phyloP scores from a whole-genome alignment of 2,888 invertebrate genomes.

The Scelioninae gen. 2 region DNA sequence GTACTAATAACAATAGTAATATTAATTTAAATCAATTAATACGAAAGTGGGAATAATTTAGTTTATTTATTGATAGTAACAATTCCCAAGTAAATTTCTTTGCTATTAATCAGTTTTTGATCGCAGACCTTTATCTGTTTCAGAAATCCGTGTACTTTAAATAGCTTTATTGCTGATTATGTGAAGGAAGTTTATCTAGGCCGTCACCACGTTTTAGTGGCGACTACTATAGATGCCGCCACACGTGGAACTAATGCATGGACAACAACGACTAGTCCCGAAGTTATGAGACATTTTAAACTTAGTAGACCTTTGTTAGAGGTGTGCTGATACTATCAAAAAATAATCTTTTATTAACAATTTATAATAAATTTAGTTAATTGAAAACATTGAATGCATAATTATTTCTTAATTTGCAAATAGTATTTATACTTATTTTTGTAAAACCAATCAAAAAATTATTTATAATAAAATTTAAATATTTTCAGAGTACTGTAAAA shows the following conservation, averaged over 20 bases:
- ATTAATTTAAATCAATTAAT: neutral
- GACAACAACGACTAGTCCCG: conserved; percentile 84
- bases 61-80: too few relatives aligned
- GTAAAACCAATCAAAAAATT: too few relatives aligned
- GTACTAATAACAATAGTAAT: too few relatives aligned
- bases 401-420: too few relatives aligned
- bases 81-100: too few relatives aligned
- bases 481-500: conserved; percentile 81
- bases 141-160: conserved; percentile 84
- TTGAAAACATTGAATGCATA: too few relatives aligned
- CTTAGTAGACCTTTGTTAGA: conserved; percentile 81
- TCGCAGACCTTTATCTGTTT: conserved; percentile 59
- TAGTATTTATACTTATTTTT: too few relatives aligned
- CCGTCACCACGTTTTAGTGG: conserved; percentile 82
- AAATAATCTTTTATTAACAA: too few relatives aligned
- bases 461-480: neutral
- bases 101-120: too few relatives aligned
- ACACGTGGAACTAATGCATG: conserved; percentile 87
- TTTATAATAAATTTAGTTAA: too few relatives aligned
- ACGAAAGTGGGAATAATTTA: too few relatives aligned
- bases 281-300: conserved; percentile 80
- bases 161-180: conserved; percentile 90
- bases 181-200: conserved; percentile 91
- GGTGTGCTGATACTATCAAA: too few relatives aligned
- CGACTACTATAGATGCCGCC: conserved; percentile 82